Evolutionary conservation across 2,888 invertebrate genomes (phyloP), one percentile per base, ranked within the genome.

Genomic region (Drosophila sordidula): DNA sequence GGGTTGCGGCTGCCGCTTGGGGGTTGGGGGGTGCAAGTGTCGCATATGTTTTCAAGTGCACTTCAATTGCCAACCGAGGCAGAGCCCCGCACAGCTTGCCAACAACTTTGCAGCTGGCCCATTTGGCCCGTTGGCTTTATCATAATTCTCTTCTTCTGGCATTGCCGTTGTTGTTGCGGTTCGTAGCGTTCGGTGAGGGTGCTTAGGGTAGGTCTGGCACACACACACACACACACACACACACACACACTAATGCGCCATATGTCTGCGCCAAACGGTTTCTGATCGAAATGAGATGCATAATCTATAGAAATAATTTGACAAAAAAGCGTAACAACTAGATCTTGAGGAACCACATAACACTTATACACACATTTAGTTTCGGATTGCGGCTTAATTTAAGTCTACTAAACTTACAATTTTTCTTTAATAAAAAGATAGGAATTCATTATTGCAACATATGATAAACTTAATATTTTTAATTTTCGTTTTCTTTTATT

Each of bases 41-140:
- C 88, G 88, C 88, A 85, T 83, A 66, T 87, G 86, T 83, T 90
- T 86, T 89, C 90, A 83, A 89, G 89, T 90, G 81, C 85, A 78
- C 87, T 90, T 83, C 67, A 90, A 88, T 88, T 90, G 79, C 74
- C 66, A 50, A 69, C 47, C 51, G 47, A 42, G 25, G n/a, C 66
- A 56, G 41, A 47, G 57, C 32, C 36, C 45, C 39, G 46, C 36
- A 34, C 32, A 22, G 29, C 14, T 41, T 45, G 65, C 52, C 58
- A 61, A 65, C 36, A 36, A n/a, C 44, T 36, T 34, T 52, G 65
- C 74, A 72, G 74, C 74, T 67, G 77, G 45, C 66, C 38, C 72
- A 67, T 72, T 74, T 61, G 44, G 25, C 18, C 39, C 36, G 41
- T 38, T 44, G 45, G 36, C 36, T 46, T 55, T 62, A 62, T 52